Conservation (phyloP, 2,797 vertebrate species). For the Synaphobranchus kaupii region DNA sequence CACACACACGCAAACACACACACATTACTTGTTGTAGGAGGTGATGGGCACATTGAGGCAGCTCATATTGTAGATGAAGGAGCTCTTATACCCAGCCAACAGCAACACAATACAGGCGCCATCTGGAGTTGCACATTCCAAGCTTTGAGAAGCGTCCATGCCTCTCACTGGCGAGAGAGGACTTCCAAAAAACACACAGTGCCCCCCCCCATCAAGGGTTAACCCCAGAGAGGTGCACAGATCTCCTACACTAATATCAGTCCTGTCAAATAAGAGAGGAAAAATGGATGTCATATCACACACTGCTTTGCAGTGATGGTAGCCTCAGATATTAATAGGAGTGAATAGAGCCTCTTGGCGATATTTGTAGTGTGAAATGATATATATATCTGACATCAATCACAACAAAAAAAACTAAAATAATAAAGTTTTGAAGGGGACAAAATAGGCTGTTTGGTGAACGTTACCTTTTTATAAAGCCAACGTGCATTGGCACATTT, state of each 20-base stretch:
- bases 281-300: neutral
- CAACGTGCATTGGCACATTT: neutral
- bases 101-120: conserved; percentile 51
- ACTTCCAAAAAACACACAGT: conserved; percentile 3
- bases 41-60: neutral
- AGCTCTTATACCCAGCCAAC: conserved; percentile 55
- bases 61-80: conserved; percentile 55
- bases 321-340: neutral
- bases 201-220: conserved; percentile 6
- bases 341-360: neutral
- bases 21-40: neutral
- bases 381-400: neutral
- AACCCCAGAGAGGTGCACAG: conserved; percentile 34
- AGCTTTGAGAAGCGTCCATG: conserved; percentile 26
- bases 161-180: neutral
- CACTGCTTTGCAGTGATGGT: neutral
- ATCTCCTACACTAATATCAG: conserved; percentile 43
- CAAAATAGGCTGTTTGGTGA: neutral
- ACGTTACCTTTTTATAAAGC: neutral
- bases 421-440: neutral
- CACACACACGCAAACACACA: no score
- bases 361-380: neutral
- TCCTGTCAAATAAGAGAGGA: conserved; percentile 54
- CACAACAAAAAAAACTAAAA: neutral
- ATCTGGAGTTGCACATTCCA: conserved; percentile 58